These are phyloP conservation scores for Aphelocoma californica DNA, from an alignment of 2,797 vertebrate species.

Conservation along the genomic window DNA sequence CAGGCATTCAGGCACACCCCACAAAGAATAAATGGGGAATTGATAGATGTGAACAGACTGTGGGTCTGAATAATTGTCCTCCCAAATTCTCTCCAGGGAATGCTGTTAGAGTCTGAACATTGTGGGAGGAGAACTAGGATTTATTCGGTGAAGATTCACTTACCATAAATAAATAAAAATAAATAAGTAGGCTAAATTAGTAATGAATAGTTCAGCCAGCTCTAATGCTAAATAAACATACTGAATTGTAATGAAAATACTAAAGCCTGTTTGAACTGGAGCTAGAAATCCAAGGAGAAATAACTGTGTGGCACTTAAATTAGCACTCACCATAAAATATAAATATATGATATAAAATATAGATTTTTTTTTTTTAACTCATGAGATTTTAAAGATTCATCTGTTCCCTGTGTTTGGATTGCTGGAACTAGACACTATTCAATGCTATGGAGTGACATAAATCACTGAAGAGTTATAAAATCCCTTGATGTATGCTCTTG, in stretches of 20 bases:
- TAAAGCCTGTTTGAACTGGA: constrained; percentile 35
- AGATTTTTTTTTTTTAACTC: neutral
- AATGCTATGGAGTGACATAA: neutral
- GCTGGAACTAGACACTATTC: neutral
- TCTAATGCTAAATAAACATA: constrained; percentile 44
- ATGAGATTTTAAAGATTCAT: constrained; percentile 11
- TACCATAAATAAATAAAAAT: constrained; percentile 57
- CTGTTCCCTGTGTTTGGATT: neutral
- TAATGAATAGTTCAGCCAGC: constrained; percentile 45
- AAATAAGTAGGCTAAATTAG: constrained; percentile 55
- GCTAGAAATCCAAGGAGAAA: constrained; percentile 52
- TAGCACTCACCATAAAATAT: constrained; percentile 52
- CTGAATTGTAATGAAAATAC: constrained; percentile 54
- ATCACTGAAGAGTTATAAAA: constrained; percentile 6
- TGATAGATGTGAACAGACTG: neutral
- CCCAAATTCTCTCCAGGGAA: neutral
- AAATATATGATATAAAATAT: constrained; percentile 44
- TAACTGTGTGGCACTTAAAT: constrained; percentile 39
- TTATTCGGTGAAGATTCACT: neutral
- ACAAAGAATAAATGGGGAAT: neutral
- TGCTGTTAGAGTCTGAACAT: neutral
- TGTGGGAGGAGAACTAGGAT: constrained; percentile 22
- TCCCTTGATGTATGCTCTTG: constrained; percentile 30
- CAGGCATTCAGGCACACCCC: neutral
- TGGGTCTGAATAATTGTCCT: neutral